Evolutionary conservation across 2,797 vertebrate species (phyloP).

Genomic region (Rhinella marina): DNA sequence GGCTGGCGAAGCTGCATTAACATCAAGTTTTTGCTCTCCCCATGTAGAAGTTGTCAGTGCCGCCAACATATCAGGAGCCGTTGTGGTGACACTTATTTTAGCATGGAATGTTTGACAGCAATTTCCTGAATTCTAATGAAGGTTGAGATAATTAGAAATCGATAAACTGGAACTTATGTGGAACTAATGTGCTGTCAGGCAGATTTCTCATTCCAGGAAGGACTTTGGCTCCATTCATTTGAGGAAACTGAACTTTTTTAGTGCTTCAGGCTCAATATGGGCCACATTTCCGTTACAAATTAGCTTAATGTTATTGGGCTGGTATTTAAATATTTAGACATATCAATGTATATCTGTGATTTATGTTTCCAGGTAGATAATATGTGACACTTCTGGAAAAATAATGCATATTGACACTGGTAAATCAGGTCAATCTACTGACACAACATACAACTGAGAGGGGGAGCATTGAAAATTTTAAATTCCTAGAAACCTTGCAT

Average conservation of each 20-base stretch:
- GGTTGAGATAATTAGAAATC: constrained; percentile 52
- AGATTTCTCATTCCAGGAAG: not conserved
- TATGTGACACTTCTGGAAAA: not conserved
- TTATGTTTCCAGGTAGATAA: not conserved
- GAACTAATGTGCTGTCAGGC: constrained; percentile 44
- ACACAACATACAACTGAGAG: not conserved
- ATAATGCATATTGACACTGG: not conserved
- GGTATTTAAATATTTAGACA: not conserved
- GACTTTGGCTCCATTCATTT: constrained; percentile 23
- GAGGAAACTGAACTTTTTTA: constrained; percentile 1
- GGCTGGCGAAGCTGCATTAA: constrained; percentile 33
- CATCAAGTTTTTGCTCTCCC: constrained; percentile 19
- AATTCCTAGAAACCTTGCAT: not conserved
- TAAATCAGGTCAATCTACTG: not conserved
- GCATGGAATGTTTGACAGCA: constrained; percentile 41
- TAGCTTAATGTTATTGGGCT: not conserved
- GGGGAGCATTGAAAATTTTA: not conserved
- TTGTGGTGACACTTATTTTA: constrained; percentile 31
- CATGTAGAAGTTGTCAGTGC: not conserved
- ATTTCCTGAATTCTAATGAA: constrained; percentile 51
- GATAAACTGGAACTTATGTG: constrained; percentile 45
- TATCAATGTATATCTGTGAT: not conserved
- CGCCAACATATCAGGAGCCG: constrained; percentile 22
- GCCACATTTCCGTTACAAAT: constrained; percentile 17
- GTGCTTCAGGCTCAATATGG: constrained; percentile 15